Evolutionary conservation across 92 coral and sea anemone genomes (phyloP), one percentile per base, ranked within the genome.

Genomic region (Zoanthus solanderi): DNA sequence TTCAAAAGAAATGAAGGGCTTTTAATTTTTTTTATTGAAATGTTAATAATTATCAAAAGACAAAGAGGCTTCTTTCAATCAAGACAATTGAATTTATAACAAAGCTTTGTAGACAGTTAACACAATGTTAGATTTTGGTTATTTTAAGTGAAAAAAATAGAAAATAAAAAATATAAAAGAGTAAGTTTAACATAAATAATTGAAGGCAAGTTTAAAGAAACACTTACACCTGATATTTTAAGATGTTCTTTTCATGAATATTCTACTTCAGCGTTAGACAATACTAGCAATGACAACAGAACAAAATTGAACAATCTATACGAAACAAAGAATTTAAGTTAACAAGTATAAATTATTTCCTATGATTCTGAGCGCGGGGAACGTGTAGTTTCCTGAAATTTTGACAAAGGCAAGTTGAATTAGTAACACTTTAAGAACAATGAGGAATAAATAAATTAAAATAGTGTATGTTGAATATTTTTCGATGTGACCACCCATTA

Each of bases 401-500:
- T 46, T 56, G 6, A 30, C 46, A 69, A 57, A 77, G 44, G 47
- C 79, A 12, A 18, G 37, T 23, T 48, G 29, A 15, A 75, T 52
- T 44, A 6, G 47, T 75, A 52, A 47, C 30, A 9, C 17, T 77
- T 56, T 15, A 5, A 6, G 14, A n/a, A 30, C 82, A 77, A 53
- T 3, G 63, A 32, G 23, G 0, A 1, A 5, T 15, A 28, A 37
- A 77, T 77, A 53, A 52, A 53, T 77, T 77, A 77, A 15, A 77
- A 63, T 77, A n/a, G 42, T 77, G 67, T 77, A 53, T 18, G 12
- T 77, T 53, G 17, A 53, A 77, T 31, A 53, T 30, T 77, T 75
- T 77, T 77, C 53, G 31, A 42, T 77, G 18, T 77, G 34, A 52
- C 9, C 65, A 77, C 17, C 66, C 82, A 77, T 77, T 54, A 37